Evolutionary conservation across 2,888 invertebrate genomes (phyloP).

Genomic region (Idaea straminata): DNA sequence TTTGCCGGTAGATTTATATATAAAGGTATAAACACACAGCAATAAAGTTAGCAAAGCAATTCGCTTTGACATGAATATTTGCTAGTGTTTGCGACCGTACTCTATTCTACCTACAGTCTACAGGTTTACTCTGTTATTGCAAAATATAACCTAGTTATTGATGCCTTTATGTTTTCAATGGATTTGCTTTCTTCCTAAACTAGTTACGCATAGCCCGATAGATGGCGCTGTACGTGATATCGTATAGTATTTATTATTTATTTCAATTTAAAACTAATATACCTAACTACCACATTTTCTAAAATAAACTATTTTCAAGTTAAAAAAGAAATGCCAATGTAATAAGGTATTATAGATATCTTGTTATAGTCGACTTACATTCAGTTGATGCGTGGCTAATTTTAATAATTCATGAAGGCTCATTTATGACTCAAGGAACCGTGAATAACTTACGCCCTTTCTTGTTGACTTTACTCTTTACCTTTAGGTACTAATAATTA

Average conservation of each 20-base stretch:
- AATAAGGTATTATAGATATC: background rate
- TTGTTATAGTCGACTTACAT: background rate
- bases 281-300: background rate
- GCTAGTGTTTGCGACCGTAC: background rate
- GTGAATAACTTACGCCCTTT: background rate
- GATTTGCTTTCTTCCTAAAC: background rate
- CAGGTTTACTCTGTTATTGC: background rate
- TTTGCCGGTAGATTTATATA: background rate
- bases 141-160: too few species aligned
- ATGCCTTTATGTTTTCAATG: background rate
- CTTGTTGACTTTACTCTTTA: too few species aligned
- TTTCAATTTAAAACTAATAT: background rate
- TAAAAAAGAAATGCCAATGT: background rate
- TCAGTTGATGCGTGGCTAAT: background rate
- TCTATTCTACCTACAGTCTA: background rate
- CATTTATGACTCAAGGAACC: background rate
- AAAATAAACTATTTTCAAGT: background rate
- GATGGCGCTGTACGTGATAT: too few species aligned
- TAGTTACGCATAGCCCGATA: too few species aligned
- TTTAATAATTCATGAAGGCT: background rate
- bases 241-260: too few species aligned
- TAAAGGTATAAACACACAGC: background rate
- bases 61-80: background rate
- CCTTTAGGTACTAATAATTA: too few species aligned
- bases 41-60: background rate